phyloP scores from a whole-genome alignment of 2,888 invertebrate genomes.

The Philaethria dido region DNA sequence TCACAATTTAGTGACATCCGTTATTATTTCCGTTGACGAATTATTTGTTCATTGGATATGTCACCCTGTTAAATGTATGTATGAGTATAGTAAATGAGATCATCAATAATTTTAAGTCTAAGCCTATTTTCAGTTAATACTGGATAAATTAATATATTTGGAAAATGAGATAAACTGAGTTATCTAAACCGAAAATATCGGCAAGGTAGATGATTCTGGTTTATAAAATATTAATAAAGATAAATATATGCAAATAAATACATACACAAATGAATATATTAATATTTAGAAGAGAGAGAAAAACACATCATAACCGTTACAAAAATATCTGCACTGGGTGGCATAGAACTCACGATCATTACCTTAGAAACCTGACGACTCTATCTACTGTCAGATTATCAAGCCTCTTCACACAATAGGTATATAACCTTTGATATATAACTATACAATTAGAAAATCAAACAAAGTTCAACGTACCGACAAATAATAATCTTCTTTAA shows the following conservation, averaged over 20 bases:
- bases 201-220: no score
- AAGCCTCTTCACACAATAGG: no score
- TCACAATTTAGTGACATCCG: slow-evolving; percentile 39
- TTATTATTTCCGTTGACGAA: slow-evolving; percentile 50
- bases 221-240: no score
- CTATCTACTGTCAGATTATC: no score
- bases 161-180: no score
- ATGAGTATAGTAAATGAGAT: not conserved
- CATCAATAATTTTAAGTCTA: slow-evolving; percentile 1
- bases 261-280: not conserved
- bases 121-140: not conserved
- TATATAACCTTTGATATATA: no score
- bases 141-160: not conserved
- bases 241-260: no score
- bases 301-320: no score
- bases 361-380: not conserved
- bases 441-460: slow-evolving; percentile 2
- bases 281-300: no score
- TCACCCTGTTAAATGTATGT: not conserved
- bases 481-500: slow-evolving; percentile 15
- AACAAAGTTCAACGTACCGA: not conserved
- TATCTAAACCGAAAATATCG: not conserved
- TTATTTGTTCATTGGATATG: slow-evolving; percentile 33
- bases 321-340: no score
- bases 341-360: no score